Base-by-base conservation (phyloP, 2,888 invertebrate genomes). In the Platycheirus albimanus region DNA sequence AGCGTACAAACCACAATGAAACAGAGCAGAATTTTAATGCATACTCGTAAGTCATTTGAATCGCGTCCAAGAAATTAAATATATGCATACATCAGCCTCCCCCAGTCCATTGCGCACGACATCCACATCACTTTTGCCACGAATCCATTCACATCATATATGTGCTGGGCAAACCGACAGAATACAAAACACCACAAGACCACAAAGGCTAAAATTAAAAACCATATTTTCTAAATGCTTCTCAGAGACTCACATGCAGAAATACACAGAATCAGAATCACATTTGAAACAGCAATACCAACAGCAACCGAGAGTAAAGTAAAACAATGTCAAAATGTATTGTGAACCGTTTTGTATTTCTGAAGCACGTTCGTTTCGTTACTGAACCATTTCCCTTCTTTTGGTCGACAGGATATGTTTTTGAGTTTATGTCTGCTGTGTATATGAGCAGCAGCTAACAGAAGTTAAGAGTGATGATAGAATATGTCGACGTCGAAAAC, bases 281-380 rank as follows among this genome's bases (percentile, higher is more conserved):
- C 30, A 61, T 58, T 43, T 28, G 20, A 61, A 52, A 33, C 52
- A n/a, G 19, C 11, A 51, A 20, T 52, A 52, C 20, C 36, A 36
- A n/a, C n/a, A n/a, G n/a, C n/a, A n/a, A n/a, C n/a, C n/a, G 43
- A 51, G 33, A 20, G 58, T 58, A 66, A 66, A 43, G 56, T 66
- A 56, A 79, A 79, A 69, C 79, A 80, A 80, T 75, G 69, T 80
- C 75, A 80, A 80, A 75, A 74, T 30, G 41, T 64, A 69, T 56
- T 47, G 56, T 64, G 70, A 80, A 67, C 24, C 20, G 43, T 24
- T n/a, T 66, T 71, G 71, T 30, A 58, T 38, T 66, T 51, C 45
- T 51, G 6, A 52, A 64, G 64, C 80, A 70, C 64, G 75, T 61
- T 80, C 75, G 41, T 30, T 43, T 45, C 13, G 61, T 19, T 45